A percentile compares a stretch with the other conserved stretches of the same genome.
These are phyloP conservation scores for Notolepis coatsorum DNA, from an alignment of 2,797 vertebrate genomes.

Conservation along the genomic window DNA sequence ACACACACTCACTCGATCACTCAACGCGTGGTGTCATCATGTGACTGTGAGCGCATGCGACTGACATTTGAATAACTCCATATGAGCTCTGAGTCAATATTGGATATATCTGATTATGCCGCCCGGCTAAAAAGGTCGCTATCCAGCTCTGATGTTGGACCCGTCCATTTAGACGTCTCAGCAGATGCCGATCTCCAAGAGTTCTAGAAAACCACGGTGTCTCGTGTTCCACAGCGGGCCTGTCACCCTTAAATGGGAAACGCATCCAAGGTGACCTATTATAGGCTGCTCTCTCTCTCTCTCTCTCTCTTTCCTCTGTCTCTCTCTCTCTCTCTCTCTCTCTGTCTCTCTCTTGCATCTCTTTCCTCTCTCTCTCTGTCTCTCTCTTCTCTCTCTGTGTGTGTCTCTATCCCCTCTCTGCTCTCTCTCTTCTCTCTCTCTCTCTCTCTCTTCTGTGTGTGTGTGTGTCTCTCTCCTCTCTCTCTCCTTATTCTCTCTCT, in stretches of 20 bases:
- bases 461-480: too few relatives aligned
- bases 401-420: too few relatives aligned
- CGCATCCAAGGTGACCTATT: constrained; percentile 78
- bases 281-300: constrained; percentile 59
- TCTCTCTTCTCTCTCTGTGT: constrained; percentile 49
- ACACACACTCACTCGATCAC: constrained; percentile 26
- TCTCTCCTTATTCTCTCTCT: too few relatives aligned
- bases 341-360: too few relatives aligned
- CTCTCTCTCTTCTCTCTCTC: constrained; percentile 53
- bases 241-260: constrained; percentile 77
- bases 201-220: constrained; percentile 41
- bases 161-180: constrained; percentile 61
- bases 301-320: constrained; percentile 52
- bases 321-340: constrained; percentile 46
- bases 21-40: too few relatives aligned
- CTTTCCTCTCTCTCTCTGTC: constrained; percentile 47
- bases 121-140: constrained; percentile 49
- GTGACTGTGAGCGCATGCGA: too few relatives aligned
- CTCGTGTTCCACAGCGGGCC: constrained; percentile 61
- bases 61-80: constrained; percentile 48
- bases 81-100: constrained; percentile 18
- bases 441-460: too few relatives aligned
- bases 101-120: constrained; percentile 61
- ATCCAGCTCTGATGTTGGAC: background rate
- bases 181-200: constrained; percentile 52